Base-by-base conservation (phyloP, 2,113 vertebrate species). In the Cisticola juncidis region DNA sequence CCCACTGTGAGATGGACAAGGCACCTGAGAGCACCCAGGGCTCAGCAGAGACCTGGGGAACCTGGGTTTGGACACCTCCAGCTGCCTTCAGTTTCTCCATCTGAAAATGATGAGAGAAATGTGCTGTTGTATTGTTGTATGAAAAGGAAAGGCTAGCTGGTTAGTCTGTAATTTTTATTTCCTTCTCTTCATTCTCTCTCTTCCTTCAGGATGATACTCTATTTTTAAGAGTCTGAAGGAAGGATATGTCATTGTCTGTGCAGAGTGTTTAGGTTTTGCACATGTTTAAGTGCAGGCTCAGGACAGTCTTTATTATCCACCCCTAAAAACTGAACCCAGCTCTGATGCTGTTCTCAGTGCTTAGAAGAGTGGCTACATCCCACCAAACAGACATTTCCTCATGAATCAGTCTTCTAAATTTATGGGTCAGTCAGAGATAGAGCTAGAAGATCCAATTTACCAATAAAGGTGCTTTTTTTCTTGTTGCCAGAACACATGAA, bases 41-140 rank as follows among this genome's bases (percentile, higher is more conserved):
- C 16, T 53, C 51, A 51, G 22, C 12, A 53, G 33, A 21, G 4
- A 19, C 60, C 44, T 40, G 14, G 24, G 6, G 3, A 17, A 4
- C 24, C 25, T 45, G 24, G 9, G 7, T 0, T 86, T 38, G 28
- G 51, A 78, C 81, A 66, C 7, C 17, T 86, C 45, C 76, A 83
- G 9, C n/a, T 91, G 26, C 4, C 13, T 86, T 53, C 12, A 61
- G 42, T 35, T 89, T 64, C 38, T 74, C 33, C 14, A 16, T 47
- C 33, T 2, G 2, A 29, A 89, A 70, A 73, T 1, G 8, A 23
- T 13, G 28, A 16, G 35, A 77, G 10, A 18, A 44, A 26, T 4
- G 1, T 35, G 33, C 26, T 71, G 5, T 2, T 3, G 2, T 40
- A 12, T 6, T 69, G 4, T 26, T 78, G 14, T 5, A 36, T 2